Evolutionary conservation across 2,113 vertebrate species (phyloP), one percentile per base, ranked within the genome.

Genomic region (Dicentrarchus labrax): DNA sequence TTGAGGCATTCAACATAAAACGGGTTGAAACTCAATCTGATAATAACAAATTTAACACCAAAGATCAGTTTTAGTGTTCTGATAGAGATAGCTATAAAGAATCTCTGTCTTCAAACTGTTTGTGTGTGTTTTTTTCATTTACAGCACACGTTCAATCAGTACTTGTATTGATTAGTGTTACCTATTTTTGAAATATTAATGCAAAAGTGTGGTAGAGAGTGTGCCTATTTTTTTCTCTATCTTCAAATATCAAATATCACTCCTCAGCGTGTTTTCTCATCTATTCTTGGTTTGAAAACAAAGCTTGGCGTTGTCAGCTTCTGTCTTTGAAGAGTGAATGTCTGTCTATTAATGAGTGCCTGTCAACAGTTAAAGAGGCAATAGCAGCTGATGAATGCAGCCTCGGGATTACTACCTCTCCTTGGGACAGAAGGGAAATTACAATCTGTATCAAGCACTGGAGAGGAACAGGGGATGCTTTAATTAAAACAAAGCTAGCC

Each of bases 401-500:
- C 88, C 87, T 61, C 91, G 90, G 94, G 96, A 96, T 96, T 95
- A 89, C 95, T 96, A 90, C 67, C 94, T 94, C 94, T 96, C 95
- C 88, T 93, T 91, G 93, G 94, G 95, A 96, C 92, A 57, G 73
- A 70, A 86, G 82, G 78, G 94, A 94, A 96, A 96, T 97, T 96
- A 96, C 94, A 95, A 93, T 93, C 94, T 93, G 93, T 92, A 95
- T 96, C 95, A 95, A 93, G 96, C 96, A 93, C 92, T 96, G 91
- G 94, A 95, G 96, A 95, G 94, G 96, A 96, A 96, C 96, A 96
- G 94, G 95, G 93, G 94, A 90, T 92, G 73, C 93, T 96, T 95
- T 97, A 97, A 98, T 98, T 98, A 97, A 97, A 97, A 97, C 96
- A 97, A 97, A 96, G 95, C 94, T 91, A 88, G 91, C 94, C 96